Evolutionary conservation across 2,113 vertebrate species (phyloP), one percentile per base, ranked within the genome.

Genomic region (Scomber japonicus): DNA sequence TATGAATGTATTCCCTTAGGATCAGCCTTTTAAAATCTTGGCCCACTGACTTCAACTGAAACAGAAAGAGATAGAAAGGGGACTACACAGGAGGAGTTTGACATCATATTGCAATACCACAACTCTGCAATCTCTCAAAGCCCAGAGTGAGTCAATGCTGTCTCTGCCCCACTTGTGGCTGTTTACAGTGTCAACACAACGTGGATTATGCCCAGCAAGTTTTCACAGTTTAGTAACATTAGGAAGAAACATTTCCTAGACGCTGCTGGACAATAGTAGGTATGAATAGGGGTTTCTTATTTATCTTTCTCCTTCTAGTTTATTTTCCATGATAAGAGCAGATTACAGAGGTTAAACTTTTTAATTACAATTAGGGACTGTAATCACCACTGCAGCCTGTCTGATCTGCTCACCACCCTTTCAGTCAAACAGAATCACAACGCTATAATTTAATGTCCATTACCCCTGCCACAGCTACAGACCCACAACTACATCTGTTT

Each of bases 401-500:
- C 77, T 71, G 73, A 85, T 86, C 86, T 73, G 21, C 84, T 72
- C 79, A 53, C 82, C 80, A 35, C 75, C 61, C 70, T 31, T 74
- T 86, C 82, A 83, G 81, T 89, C 82, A 85, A 81, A 86, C 3
- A 11, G 71, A 85, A 89, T 84, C 27, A 46, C 78, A 75, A 77
- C 74, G 51, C 88, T 91, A 73, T 90, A 90, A 92, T 94, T 93
- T 91, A 80, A 91, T 70, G 83, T 71, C 85, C 88, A 89, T 90
- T 93, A 80, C 50, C 61, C 70, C 70, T 74, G 80, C 81, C 71
- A n/a, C 71, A 78, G 82, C 82, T 87, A 77, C 84, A 85, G 86
- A 70, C 88, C 89, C 83, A 80, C 83, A 75, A 3, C 92, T 85
- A 88, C 91, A 92, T 94, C 91, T 91, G 92, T 87, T 93, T 90